Conservation (phyloP, 2,797 vertebrate species). For the Peromyscus melanophrys region DNA sequence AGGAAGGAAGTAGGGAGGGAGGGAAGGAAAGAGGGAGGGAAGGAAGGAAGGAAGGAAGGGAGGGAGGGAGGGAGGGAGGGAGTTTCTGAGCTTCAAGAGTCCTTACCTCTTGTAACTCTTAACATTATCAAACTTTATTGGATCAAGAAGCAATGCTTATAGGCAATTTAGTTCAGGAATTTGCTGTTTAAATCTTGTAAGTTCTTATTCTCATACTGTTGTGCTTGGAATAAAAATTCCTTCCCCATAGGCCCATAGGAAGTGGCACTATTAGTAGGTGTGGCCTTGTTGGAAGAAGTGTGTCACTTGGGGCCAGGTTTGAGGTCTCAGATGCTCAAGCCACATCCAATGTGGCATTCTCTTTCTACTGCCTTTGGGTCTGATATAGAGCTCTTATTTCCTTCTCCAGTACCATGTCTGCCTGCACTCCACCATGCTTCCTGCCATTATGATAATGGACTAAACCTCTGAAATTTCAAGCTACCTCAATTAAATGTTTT, state of each 20-base stretch:
- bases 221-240: not conserved
- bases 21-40: not conserved
- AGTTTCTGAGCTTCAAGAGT: not conserved
- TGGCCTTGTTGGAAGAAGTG: not conserved
- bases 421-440: not conserved
- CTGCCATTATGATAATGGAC: not conserved
- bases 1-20: not conserved
- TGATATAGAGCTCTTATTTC: not conserved
- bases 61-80: too few species aligned
- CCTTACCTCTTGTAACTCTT: not conserved
- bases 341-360: not conserved
- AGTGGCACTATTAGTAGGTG: not conserved
- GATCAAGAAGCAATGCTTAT: not conserved
- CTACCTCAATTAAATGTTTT: not conserved
- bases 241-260: not conserved
- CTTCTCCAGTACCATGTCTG: not conserved
- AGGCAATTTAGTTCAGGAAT: not conserved
- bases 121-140: not conserved
- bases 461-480: not conserved
- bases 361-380: not conserved
- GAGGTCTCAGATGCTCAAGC: not conserved
- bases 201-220: not conserved
- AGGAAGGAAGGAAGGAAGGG: too few species aligned
- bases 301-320: not conserved
- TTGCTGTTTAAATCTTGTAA: not conserved